A percentile compares a stretch with the other conserved stretches of the same genome.
Evolutionary conservation across 37 sponge, comb jelly and placozoan species (phyloP).

Genomic region (Petrosia ficiformis): DNA sequence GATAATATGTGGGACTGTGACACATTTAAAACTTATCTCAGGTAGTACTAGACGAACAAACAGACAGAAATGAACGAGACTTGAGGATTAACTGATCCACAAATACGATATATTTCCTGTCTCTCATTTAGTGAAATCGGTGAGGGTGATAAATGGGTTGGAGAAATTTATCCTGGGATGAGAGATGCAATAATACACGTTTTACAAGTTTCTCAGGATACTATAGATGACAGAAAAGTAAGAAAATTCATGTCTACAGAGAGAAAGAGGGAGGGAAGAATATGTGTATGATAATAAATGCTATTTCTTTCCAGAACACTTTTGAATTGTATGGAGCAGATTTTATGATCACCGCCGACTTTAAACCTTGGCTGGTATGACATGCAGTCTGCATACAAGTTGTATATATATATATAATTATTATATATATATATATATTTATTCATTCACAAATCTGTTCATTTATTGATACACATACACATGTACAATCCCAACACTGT

Average conservation of each 20-base stretch:
- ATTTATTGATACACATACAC: neutral
- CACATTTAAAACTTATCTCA: conserved; percentile 76
- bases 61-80: neutral
- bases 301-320: conserved; percentile 39
- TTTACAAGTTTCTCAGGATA: conserved; percentile 79
- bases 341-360: conserved; percentile 91
- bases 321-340: conserved; percentile 98
- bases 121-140: conserved; percentile 26
- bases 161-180: conserved; percentile 87
- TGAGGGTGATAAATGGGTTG: conserved; percentile 54
- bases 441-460: neutral
- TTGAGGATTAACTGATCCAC: neutral
- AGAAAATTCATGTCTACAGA: neutral
- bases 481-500: too few relatives aligned
- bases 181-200: conserved; percentile 70
- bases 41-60: conserved; percentile 10
- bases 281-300: neutral
- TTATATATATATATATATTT: neutral
- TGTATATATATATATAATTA: neutral
- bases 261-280: too few relatives aligned
- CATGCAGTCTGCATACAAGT: too few relatives aligned
- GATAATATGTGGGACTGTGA: conserved; percentile 93
- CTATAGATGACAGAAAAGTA: conserved; percentile 69
- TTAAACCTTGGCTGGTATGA: conserved; percentile 77
- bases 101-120: neutral